Evolutionary conservation across 1,140 invertebrate genomes (phyloP), one percentile per base, ranked within the genome.

Genomic region (Lysiphlebus fabarum): DNA sequence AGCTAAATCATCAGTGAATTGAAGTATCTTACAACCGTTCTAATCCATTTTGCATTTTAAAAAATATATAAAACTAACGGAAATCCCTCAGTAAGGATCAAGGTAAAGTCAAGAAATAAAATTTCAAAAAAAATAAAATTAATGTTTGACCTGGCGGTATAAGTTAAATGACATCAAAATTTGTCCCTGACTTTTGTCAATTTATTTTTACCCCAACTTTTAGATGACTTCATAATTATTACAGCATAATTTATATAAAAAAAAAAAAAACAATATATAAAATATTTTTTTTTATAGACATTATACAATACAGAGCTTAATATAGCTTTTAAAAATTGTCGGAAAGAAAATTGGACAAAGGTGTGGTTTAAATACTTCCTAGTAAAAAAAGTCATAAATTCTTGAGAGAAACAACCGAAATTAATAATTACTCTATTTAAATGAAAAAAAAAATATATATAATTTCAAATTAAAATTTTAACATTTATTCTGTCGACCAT

Each of bases 11-110:
- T 34, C 17, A 40, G 49, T 38, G 36, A 37, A 59, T 47, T 7
- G 43, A 33, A 7, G 53, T 55, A 8, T 44, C n/a, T 9, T 47
- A 45, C 36, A 37, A 40, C 26, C 70, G 70, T 73, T 76, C 68
- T 74, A 74, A 76, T 75, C 71, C 68, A 73, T 67, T 76, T 75
- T 66, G 67, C 69, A 70, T 61, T n/a, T n/a, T n/a, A n/a, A 73
- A 73, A 72, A 76, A 75, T 66, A 69, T n/a, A n/a, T n/a, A 26
- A 72, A 73, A 51, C 69, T 68, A 72, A 70, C 70, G 74, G 73
- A 76, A 76, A 70, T 70, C 40, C 17, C 17, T 26, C 17, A 43
- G 42, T 7, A 33, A 12, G 40, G 33, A 48, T 51, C 40, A 17
- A 44, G 17, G 33, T 12, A 42, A 12, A 44, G 17, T 26, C 17